phyloP scores from a whole-genome alignment of 2,113 vertebrate species.

The Carassius gibelio region DNA sequence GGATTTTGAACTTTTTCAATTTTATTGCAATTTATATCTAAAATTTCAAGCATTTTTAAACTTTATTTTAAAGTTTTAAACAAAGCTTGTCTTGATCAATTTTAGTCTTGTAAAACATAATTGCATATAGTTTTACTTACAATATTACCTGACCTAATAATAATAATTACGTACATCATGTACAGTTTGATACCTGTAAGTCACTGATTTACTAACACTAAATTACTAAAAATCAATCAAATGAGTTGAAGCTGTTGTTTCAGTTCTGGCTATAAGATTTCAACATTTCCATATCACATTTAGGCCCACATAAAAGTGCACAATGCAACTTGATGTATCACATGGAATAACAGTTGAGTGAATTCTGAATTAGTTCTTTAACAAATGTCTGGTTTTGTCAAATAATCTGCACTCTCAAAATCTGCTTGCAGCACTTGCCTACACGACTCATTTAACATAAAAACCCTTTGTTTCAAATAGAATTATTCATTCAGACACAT shows the following conservation, averaged over 20 bases:
- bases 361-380: slow-evolving; percentile 29
- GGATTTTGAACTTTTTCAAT: too few relatives aligned
- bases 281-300: slow-evolving; percentile 11
- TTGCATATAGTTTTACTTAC: not conserved
- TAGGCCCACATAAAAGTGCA: not conserved
- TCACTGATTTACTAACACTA: not conserved
- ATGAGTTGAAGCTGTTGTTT: not conserved
- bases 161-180: not conserved
- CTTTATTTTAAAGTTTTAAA: not conserved
- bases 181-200: not conserved
- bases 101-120: too few relatives aligned
- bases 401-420: slow-evolving; percentile 33
- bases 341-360: slow-evolving; percentile 7
- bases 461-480: slow-evolving; percentile 23
- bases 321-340: slow-evolving; percentile 4
- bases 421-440: slow-evolving; percentile 39
- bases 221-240: not conserved
- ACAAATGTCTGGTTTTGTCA: slow-evolving; percentile 30
- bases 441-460: slow-evolving; percentile 37
- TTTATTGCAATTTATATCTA: too few relatives aligned
- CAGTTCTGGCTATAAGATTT: not conserved
- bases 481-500: slow-evolving; percentile 25
- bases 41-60: too few relatives aligned
- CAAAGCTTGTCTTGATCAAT: not conserved
- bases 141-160: not conserved